phyloP scores from a whole-genome alignment of 2,797 vertebrate species.

The Enteromius radiatus region DNA sequence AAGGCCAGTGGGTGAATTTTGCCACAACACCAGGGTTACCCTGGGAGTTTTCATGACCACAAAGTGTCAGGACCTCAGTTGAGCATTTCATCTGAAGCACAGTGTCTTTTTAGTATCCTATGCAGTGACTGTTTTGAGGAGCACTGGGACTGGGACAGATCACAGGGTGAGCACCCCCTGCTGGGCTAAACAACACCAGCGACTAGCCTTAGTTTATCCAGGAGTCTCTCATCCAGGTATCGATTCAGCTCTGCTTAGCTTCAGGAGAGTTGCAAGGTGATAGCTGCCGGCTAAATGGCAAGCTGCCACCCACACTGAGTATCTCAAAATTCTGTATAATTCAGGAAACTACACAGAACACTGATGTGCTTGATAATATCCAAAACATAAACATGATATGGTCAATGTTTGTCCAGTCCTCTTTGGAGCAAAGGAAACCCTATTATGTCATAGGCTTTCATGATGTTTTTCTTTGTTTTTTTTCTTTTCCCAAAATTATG shows the following conservation, averaged over 20 bases:
- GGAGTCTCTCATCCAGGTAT: background rate
- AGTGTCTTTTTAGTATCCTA: background rate
- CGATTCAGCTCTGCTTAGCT: background rate
- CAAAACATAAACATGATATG: conserved; percentile 47
- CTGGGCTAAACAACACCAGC: background rate
- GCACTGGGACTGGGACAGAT: background rate
- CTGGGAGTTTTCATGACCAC: background rate
- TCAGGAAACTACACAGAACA: conserved; percentile 16
- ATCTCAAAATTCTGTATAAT: conserved; percentile 1
- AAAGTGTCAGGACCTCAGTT: background rate
- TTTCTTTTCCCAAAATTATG: background rate
- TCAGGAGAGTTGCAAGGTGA: conserved; percentile 10
- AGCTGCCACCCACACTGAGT: conserved; percentile 18
- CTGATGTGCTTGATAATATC: conserved; percentile 48
- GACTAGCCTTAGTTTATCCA: background rate
- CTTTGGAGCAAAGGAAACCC: conserved; percentile 36
- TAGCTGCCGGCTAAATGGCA: background rate
- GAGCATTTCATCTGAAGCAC: background rate
- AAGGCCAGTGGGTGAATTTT: background rate
- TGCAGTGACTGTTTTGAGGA: background rate
- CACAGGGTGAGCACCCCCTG: background rate
- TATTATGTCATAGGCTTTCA: conserved; percentile 2
- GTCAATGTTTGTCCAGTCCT: conserved; percentile 25
- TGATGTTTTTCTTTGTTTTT: background rate
- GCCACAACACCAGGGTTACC: background rate